Percentiles rank a stretch among this genome's conserved stretches.
Evolutionary conservation across 2,888 invertebrate genomes (phyloP).

Genomic region (Hedya salicella): DNA sequence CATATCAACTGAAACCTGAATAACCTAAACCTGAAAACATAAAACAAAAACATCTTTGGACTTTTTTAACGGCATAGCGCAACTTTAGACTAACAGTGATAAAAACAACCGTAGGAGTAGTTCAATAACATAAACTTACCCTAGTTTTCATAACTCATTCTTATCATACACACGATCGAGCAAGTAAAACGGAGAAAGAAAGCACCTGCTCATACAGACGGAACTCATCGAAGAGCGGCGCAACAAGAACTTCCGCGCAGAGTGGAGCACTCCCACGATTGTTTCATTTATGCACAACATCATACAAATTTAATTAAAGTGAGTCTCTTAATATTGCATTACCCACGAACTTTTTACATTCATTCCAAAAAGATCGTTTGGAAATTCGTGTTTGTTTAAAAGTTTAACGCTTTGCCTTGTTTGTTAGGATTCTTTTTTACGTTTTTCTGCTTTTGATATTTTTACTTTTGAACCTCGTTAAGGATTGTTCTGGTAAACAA

Average conservation of each 20-base stretch:
- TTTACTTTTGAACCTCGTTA: conserved; percentile 45
- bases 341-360: conserved; percentile 59
- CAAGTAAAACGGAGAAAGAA: conserved; percentile 9
- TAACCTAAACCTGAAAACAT: too few relatives aligned
- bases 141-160: conserved; percentile 3
- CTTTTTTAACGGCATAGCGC: too few relatives aligned
- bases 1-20: too few relatives aligned
- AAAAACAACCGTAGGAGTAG: background rate
- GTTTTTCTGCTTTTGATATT: conserved; percentile 50
- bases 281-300: conserved; percentile 57
- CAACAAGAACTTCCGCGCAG: conserved; percentile 1
- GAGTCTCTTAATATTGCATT: conserved; percentile 59
- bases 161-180: conserved; percentile 3
- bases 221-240: conserved; percentile 17
- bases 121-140: background rate
- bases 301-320: conserved; percentile 73
- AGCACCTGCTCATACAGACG: conserved; percentile 18
- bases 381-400: conserved; percentile 63
- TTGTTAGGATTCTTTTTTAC: conserved; percentile 53
- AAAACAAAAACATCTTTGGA: too few relatives aligned
- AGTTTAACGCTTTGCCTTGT: conserved; percentile 56
- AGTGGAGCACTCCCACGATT: conserved; percentile 9
- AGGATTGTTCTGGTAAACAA: conserved; percentile 17
- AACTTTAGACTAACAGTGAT: too few relatives aligned
- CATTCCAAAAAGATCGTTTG: conserved; percentile 60